phyloP scores from a whole-genome alignment of 2,113 vertebrate genomes.

The Prionailurus viverrinus region DNA sequence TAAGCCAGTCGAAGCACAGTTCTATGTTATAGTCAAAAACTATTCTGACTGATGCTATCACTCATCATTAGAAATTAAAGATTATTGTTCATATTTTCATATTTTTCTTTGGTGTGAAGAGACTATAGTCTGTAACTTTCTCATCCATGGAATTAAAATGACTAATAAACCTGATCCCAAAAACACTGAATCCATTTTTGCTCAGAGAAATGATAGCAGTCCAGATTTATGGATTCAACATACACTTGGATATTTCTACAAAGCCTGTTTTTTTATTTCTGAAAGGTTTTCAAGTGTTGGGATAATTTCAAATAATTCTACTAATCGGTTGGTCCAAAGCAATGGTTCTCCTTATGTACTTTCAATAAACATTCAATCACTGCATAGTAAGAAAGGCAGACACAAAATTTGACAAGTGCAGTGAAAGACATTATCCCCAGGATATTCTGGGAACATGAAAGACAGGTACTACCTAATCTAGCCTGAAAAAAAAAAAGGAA shows the following conservation, averaged over 20 bases:
- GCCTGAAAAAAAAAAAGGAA: neutral
- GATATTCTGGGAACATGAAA: neutral
- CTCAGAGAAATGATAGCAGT: neutral
- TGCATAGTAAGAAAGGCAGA: neutral
- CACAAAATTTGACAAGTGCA: neutral
- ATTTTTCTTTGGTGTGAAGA: neutral
- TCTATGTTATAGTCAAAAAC: conserved; percentile 20
- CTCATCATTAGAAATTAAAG: conserved; percentile 57
- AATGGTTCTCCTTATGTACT: neutral
- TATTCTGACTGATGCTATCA: conserved; percentile 11
- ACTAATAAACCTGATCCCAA: conserved; percentile 43
- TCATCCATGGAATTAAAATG: conserved; percentile 61
- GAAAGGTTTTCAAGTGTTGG: neutral
- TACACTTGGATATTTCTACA: neutral
- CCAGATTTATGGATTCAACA: neutral
- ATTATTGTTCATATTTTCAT: conserved; percentile 60
- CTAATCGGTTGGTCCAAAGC: neutral
- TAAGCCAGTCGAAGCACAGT: neutral
- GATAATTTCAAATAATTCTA: conserved; percentile 30
- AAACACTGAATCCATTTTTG: conserved; percentile 20
- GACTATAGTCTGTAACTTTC: neutral
- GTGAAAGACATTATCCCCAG: neutral
- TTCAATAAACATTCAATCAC: neutral
- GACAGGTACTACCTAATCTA: neutral
- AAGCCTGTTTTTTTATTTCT: conserved; percentile 35